These are phyloP conservation scores for Oncorhynchus nerka DNA, from an alignment of 2,113 vertebrate species.

Conservation along the genomic window DNA sequence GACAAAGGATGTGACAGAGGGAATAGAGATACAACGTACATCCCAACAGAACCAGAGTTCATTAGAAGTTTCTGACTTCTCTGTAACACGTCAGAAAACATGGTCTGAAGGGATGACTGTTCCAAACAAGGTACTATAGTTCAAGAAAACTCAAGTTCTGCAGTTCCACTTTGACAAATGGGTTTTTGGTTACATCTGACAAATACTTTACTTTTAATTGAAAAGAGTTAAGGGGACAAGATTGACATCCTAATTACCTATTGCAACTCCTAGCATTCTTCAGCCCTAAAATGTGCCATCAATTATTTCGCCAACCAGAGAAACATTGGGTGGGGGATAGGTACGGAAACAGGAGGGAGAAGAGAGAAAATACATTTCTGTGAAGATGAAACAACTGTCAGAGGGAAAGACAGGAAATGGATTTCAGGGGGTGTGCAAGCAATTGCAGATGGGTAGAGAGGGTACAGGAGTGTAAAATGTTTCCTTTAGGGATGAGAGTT, in stretches of 20 bases:
- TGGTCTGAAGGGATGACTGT: constrained; percentile 60
- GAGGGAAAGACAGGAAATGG: not conserved
- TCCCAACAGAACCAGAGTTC: constrained; percentile 51
- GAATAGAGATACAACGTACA: constrained; percentile 54
- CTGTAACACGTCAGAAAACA: constrained; percentile 82
- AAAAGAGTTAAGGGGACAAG: constrained; percentile 12
- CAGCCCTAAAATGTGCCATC: constrained; percentile 35
- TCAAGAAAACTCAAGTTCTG: no score
- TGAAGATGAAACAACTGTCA: not conserved
- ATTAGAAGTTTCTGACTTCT: constrained; percentile 80
- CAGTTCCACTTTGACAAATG: no score
- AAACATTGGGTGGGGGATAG: not conserved
- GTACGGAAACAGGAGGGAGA: no score
- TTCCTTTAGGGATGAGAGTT: not conserved
- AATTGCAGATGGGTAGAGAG: not conserved
- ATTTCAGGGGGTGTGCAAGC: not conserved
- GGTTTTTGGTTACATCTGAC: not conserved
- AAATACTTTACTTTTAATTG: not conserved
- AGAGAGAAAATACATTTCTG: no score
- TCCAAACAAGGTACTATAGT: not conserved
- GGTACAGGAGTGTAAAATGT: not conserved
- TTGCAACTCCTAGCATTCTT: constrained; percentile 22
- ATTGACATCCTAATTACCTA: constrained; percentile 30
- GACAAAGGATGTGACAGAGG: no score
- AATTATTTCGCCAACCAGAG: constrained; percentile 1